Evolutionary conservation across 2,113 vertebrate species (phyloP).

Genomic region (Acrocephalus arundinaceus): DNA sequence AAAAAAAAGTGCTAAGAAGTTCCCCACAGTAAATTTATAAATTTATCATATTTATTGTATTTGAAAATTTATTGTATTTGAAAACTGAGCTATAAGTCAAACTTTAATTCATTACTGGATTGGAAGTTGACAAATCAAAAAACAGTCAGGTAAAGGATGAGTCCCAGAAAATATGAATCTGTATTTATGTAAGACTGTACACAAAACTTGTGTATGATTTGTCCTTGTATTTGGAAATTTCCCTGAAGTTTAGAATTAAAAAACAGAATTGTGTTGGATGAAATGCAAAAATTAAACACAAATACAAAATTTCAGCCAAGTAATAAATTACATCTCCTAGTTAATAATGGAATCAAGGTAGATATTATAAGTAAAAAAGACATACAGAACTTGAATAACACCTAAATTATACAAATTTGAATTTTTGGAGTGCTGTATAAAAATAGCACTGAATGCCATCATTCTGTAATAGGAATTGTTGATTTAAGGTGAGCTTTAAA

Average conservation of each 20-base stretch:
- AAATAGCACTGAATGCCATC: not conserved
- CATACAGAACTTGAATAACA: not conserved
- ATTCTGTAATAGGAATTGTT: not conserved
- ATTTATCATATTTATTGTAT: not conserved
- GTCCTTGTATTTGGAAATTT: not conserved
- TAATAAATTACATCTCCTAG: not conserved
- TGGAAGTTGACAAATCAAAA: not conserved
- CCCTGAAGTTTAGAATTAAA: not conserved
- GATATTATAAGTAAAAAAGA: not conserved
- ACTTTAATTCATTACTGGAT: not conserved
- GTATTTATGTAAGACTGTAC: not conserved
- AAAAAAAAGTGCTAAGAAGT: not conserved
- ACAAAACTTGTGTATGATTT: not conserved
- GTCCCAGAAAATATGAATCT: not conserved
- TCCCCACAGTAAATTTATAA: not conserved
- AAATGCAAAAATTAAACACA: not conserved
- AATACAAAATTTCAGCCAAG: not conserved
- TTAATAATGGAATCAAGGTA: not conserved
- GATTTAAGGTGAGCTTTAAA: not conserved
- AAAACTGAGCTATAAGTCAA: not conserved
- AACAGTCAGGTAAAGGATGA: not conserved
- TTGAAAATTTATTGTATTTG: not conserved
- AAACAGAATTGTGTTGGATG: not conserved
- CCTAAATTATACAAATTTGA: not conserved
- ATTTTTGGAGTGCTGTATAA: not conserved